These are phyloP conservation scores for Dolichotis patagonum DNA, from an alignment of 2,113 vertebrate genomes.

Conservation along the genomic window DNA sequence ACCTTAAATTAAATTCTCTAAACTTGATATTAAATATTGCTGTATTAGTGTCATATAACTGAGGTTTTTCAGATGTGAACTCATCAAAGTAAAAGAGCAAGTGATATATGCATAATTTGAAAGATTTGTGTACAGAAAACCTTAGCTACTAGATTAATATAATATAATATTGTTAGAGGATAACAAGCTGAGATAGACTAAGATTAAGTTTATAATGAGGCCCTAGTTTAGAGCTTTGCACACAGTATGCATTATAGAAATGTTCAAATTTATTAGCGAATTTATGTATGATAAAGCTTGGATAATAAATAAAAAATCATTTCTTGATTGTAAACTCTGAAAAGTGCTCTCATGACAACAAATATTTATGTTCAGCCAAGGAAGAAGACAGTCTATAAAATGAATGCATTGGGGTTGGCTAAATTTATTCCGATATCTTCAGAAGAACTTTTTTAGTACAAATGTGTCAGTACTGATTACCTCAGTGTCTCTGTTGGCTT, in stretches of 20 bases:
- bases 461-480: not conserved
- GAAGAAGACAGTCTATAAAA: not conserved
- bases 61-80: not conserved
- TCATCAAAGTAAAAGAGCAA: not conserved
- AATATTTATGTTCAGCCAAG: slow-evolving; percentile 12
- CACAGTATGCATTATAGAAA: not conserved
- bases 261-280: not conserved
- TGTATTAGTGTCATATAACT: slow-evolving; percentile 8
- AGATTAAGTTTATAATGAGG: not conserved
- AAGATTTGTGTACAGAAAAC: not conserved
- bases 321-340: not conserved
- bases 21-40: not conserved
- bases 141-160: not conserved
- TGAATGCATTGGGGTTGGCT: not conserved
- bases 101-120: not conserved
- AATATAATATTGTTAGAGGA: not conserved
- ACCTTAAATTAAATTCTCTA: slow-evolving; percentile 17
- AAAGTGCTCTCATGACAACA: not conserved
- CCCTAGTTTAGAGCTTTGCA: not conserved
- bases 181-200: not conserved
- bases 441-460: slow-evolving; percentile 2
- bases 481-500: not conserved
- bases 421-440: not conserved
- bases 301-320: not conserved
- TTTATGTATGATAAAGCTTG: not conserved